Conservation (phyloP, 2,888 invertebrate species). For the Podabrus alpinus region DNA sequence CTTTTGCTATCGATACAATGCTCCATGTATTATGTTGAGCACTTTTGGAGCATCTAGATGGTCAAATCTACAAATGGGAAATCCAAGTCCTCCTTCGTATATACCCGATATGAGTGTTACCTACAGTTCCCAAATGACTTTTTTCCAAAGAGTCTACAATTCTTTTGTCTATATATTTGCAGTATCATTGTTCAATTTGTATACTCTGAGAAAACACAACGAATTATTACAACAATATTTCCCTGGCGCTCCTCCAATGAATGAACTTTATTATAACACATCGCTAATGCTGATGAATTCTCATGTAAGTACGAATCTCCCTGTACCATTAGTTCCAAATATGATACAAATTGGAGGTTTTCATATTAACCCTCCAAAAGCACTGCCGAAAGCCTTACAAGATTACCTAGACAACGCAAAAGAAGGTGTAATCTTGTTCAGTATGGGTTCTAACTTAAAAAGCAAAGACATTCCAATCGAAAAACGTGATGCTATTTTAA, state of each 20-base stretch:
- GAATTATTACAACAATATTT: conserved; percentile 29
- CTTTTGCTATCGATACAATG: conserved; percentile 43
- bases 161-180: background rate
- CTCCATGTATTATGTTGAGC: conserved; percentile 45
- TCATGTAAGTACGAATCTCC: conserved; percentile 24
- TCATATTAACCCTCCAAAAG: conserved; percentile 29
- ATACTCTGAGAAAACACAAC: conserved; percentile 26
- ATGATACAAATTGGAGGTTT: conserved; percentile 37
- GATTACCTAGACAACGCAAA: conserved; percentile 43
- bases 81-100: conserved; percentile 55
- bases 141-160: conserved; percentile 23
- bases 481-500: conserved; percentile 40
- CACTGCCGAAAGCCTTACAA: conserved; percentile 39
- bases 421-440: conserved; percentile 49
- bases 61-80: conserved; percentile 55
- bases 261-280: conserved; percentile 30
- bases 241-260: conserved; percentile 24
- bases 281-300: conserved; percentile 34
- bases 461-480: conserved; percentile 40
- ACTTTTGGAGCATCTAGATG: conserved; percentile 50
- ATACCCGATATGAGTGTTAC: conserved; percentile 52
- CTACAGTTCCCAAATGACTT: conserved; percentile 8
- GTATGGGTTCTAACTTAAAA: conserved; percentile 48
- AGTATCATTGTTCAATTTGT: conserved; percentile 9
- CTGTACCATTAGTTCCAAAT: conserved; percentile 32